These are phyloP conservation scores for Papilio polyxenes DNA, from an alignment of 1,140 invertebrate species.

Conservation along the genomic window DNA sequence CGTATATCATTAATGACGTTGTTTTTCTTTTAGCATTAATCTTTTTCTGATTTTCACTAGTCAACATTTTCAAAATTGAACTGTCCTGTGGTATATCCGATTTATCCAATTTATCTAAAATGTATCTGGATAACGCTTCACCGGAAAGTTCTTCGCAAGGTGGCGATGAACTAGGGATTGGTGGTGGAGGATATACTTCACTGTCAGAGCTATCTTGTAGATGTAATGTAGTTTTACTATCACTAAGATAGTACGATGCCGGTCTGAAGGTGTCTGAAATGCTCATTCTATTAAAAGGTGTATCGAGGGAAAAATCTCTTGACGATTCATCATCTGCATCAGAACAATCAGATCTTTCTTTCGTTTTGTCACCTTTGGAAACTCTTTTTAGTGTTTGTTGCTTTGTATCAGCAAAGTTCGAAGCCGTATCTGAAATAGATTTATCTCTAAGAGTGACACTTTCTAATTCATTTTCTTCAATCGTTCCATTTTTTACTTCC, in stretches of 20 bases:
- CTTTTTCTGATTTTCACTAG: constrained; percentile 75
- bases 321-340: constrained; percentile 93
- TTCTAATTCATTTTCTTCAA: constrained; percentile 49
- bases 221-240: constrained; percentile 83
- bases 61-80: constrained; percentile 77
- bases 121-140: constrained; percentile 74
- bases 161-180: constrained; percentile 88
- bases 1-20: constrained; percentile 79
- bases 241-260: constrained; percentile 91
- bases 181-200: constrained; percentile 90
- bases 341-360: constrained; percentile 86
- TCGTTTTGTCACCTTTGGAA: constrained; percentile 60
- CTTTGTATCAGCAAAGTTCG: constrained; percentile 75
- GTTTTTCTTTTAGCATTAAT: constrained; percentile 74
- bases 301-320: constrained; percentile 82
- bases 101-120: constrained; percentile 76
- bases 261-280: constrained; percentile 92
- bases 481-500: constrained; percentile 83
- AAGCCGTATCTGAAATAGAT: constrained; percentile 58
- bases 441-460: constrained; percentile 44
- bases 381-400: constrained; percentile 69
- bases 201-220: constrained; percentile 91
- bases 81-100: constrained; percentile 74
- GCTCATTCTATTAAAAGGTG: constrained; percentile 85
- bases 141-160: constrained; percentile 84